Evolutionary conservation across 2,888 invertebrate species (phyloP), one percentile per base, ranked within the genome.

Genomic region (Bellardia pandia): DNA sequence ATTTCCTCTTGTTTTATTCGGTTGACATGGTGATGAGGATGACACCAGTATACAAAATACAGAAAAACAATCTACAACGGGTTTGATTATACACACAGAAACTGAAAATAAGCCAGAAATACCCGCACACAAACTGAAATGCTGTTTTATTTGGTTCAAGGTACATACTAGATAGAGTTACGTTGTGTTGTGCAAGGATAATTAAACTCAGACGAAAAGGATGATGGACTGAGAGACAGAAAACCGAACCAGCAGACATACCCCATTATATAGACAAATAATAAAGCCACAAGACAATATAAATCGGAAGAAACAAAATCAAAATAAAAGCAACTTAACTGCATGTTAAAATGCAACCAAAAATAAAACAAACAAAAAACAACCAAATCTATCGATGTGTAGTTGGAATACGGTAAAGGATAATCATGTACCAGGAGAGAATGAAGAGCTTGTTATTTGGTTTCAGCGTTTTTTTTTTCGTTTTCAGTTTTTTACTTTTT

Each of bases 291-390:
- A 79, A 83, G 75, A 79, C 79, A 86, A 84, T 79, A 79, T 74
- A 83, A 82, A 82, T 76, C 77, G 74, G 66, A 76, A 80, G 56
- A 40, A 79, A 71, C 14, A 48, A 76, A 72, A 77, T 37, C 58
- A 40, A 80, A 80, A 77, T 42, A 51, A 53, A 53, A 64, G 16
- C 16, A 76, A 76, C 51, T 85, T 81, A 81, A 87, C 84, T 87
- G 85, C 86, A 77, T 81, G 86, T 77, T 86, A 58, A 71, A 86
- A 84, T 84, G 80, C 87, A 78, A 78, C 66, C 60, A 79, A 86
- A 66, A 58, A 11, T 37, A 56, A 45, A 66, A 56, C 56, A 53
- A 66, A 23, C 4, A 51, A 51, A 48, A 45, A 23, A 23, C 58
- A 48, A 37, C 6, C 9, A 45, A 69, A 71, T 69, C 37, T 33